These are phyloP conservation scores for Notamacropus eugenii DNA, from an alignment of 2,797 vertebrate species.

Conservation along the genomic window DNA sequence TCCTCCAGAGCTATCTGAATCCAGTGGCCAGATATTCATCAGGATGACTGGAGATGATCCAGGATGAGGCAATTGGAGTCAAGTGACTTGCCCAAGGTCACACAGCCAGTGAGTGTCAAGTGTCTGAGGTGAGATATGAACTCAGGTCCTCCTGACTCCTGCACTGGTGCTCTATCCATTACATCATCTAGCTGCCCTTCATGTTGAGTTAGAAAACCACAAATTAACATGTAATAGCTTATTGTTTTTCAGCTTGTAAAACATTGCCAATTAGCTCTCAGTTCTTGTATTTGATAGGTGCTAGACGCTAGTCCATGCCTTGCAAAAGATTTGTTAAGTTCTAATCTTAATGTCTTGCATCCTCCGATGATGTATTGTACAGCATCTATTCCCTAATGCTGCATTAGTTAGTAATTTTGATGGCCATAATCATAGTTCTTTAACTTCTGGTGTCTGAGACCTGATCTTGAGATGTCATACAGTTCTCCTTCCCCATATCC, in stretches of 20 bases:
- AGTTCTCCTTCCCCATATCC: no score
- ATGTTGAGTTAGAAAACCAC: not conserved
- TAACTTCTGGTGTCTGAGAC: not conserved
- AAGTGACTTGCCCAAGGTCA: no score
- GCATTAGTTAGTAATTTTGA: not conserved
- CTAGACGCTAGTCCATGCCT: not conserved
- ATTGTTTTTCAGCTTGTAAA: not conserved
- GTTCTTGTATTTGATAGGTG: not conserved
- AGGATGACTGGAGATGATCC: no score
- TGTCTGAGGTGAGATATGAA: no score
- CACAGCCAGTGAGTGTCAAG: no score
- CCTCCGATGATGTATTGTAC: not conserved
- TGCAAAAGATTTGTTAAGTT: not conserved
- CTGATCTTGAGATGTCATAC: not conserved
- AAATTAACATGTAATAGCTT: not conserved
- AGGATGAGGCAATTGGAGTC: no score
- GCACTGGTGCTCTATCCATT: no score
- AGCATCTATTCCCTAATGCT: not conserved
- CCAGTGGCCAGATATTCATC: no score
- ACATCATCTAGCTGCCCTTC: no score
- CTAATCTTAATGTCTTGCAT: not conserved
- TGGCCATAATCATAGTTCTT: not conserved
- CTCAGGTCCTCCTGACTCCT: no score
- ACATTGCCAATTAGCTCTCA: not conserved
- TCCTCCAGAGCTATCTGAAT: no score